These are phyloP conservation scores for Bos indicus DNA, from an alignment of 2,113 vertebrate genomes.

Conservation along the genomic window DNA sequence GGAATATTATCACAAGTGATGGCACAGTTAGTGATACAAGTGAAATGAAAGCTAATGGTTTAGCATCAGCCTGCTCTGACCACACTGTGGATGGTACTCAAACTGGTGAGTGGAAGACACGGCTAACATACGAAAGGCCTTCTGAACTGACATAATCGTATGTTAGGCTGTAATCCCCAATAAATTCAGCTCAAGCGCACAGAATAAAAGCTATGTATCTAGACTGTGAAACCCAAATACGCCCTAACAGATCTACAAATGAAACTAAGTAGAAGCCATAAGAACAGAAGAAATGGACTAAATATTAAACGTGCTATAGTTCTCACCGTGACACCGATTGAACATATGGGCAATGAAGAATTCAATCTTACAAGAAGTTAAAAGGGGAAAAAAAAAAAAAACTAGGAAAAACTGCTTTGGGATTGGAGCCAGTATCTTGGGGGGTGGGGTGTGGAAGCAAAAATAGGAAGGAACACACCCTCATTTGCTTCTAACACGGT, in stretches of 20 bases:
- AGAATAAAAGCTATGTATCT: neutral
- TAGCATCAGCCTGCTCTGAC: constrained; percentile 9
- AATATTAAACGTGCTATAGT: neutral
- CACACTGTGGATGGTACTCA: constrained; percentile 37
- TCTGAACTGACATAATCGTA: neutral
- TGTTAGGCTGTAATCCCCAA: neutral
- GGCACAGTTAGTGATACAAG: constrained; percentile 40
- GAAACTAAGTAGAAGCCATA: neutral
- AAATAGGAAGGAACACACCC: constrained; percentile 50
- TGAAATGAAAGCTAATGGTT: constrained; percentile 57
- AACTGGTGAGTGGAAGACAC: constrained; percentile 22
- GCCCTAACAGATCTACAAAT: neutral
- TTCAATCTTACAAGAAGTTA: neutral
- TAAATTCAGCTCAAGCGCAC: neutral
- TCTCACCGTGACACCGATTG: constrained; percentile 25
- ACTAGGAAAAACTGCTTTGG: constrained; percentile 29
- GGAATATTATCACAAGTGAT: constrained; percentile 28
- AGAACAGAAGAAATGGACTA: neutral
- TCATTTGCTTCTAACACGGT: constrained; percentile 52
- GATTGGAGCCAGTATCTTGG: constrained; percentile 30
- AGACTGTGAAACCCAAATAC: neutral
- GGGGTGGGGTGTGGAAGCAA: neutral
- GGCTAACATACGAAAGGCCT: neutral
- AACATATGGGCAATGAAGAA: constrained; percentile 15
- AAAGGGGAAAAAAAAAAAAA: neutral